Base-by-base conservation (phyloP, 2,797 vertebrate species). In the Tangara arthus region DNA sequence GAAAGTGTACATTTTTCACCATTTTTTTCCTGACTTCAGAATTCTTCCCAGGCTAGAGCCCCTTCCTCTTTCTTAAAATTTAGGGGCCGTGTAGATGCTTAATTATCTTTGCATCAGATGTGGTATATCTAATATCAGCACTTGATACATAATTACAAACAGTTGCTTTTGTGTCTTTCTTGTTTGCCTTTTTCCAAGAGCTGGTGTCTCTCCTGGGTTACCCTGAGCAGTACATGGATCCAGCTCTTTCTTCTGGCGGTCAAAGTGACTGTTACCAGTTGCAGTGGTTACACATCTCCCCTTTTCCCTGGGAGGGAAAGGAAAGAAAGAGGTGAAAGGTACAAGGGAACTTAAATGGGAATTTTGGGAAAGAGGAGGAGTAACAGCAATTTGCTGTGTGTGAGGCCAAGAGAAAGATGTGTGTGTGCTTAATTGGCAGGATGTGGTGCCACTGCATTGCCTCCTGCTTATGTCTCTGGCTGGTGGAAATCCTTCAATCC, bases 211-310 rank as follows among this genome's bases (percentile, higher is more conserved):
- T 77, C 24, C 53, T 83, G 66, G 60, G 13, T 78, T 56, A 18
- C 19, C 18, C 18, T 27, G 27, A 44, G 39, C 2, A 8, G 41
- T 37, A 1, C 5, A 0, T 30, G 81, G 53, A 73, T 68, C 44
- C 41, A 71, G 0, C 44, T 70, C 76, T 72, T 10, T 32, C 61
- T 80, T 41, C 68, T 70, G 80, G 44, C 4, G 9, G 30, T 55
- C 8, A 4, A 70, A 88, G 47, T 28, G 77, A 15, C 34, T 28
- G 10, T 56, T 82, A 27, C 9, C 6, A 19, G 11, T 76, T 0
- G 0, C 41, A 55, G 0, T 59, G 49, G 27, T 78, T 70, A 30
- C 1, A 1, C 20, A 11, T 60, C 47, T 87, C 12, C 41, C 27
- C 10, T 49, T 82, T 66, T 24, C 20, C 18, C 49, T 55, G 12